These are phyloP conservation scores for Drosophila borborema DNA, from an alignment of 2,888 invertebrate species.

Conservation along the genomic window DNA sequence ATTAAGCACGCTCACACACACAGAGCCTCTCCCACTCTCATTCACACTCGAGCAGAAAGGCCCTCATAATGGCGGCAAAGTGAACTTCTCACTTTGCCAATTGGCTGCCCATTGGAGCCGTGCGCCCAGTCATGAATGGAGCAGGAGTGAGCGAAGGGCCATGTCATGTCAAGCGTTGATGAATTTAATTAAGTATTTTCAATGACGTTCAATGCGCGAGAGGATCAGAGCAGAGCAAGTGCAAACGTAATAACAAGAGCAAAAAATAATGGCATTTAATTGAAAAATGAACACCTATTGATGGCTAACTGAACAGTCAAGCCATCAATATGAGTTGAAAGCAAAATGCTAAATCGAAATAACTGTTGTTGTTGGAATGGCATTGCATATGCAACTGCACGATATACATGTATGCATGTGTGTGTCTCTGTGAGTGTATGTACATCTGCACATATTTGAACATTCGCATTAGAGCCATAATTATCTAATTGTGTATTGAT, in stretches of 20 bases:
- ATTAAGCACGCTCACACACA: constrained; percentile 62
- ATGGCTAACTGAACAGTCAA: constrained; percentile 13
- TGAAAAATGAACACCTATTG: constrained; percentile 55
- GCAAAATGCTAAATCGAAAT: constrained; percentile 13
- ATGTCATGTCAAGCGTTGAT: constrained; percentile 73
- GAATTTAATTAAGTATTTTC: constrained; percentile 79
- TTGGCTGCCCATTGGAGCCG: constrained; percentile 56
- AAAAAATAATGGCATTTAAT: constrained; percentile 56
- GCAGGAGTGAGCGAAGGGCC: not conserved
- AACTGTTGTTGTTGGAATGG: constrained; percentile 1
- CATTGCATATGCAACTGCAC: no score
- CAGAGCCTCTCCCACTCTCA: constrained; percentile 6
- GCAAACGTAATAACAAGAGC: constrained; percentile 4
- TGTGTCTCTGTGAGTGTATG: no score
- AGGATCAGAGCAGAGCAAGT: constrained; percentile 23
- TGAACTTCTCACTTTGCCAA: constrained; percentile 72
- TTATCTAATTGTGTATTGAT: constrained; percentile 77
- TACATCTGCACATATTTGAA: not conserved
- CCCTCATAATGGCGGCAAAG: constrained; percentile 68
- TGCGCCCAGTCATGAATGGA: constrained; percentile 13
- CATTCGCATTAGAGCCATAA: constrained; percentile 40
- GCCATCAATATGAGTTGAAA: constrained; percentile 22
- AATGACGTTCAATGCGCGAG: constrained; percentile 64
- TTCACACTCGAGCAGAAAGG: constrained; percentile 10
- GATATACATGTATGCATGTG: not conserved